Evolutionary conservation across 2,888 invertebrate species (phyloP).

Genomic region (Globia sparganii): DNA sequence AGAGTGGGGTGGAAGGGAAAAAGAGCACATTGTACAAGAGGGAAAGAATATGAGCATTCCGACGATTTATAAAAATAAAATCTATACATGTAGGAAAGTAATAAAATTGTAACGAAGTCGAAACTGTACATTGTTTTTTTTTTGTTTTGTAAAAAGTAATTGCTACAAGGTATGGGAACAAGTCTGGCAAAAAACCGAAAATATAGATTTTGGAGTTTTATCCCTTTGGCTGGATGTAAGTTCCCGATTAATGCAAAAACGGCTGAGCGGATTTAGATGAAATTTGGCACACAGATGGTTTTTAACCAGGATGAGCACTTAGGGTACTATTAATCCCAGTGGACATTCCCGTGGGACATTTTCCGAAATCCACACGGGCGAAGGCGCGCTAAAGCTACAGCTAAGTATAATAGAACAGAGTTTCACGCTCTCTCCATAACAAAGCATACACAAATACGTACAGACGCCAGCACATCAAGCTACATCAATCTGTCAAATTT

Average conservation of each 20-base stretch:
- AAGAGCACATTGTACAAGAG: no score
- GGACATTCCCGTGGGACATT: background rate
- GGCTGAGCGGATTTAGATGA: background rate
- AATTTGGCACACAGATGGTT: background rate
- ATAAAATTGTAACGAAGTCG: no score
- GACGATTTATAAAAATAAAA: slow-evolving; percentile 1
- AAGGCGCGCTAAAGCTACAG: no score
- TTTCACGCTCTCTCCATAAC: background rate
- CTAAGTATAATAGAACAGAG: background rate
- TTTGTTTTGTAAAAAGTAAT: no score
- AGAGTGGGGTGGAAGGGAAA: no score
- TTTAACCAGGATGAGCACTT: background rate
- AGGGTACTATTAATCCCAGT: background rate
- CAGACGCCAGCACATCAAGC: no score
- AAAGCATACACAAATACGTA: background rate
- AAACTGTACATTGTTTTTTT: no score
- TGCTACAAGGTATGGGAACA: no score
- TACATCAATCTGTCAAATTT: no score
- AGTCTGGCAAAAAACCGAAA: background rate
- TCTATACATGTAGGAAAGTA: background rate
- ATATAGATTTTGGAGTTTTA: background rate
- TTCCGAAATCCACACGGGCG: no score
- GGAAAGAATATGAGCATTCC: no score
- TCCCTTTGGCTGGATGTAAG: background rate
- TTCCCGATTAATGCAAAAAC: background rate